A percentile compares a stretch with the other conserved stretches of the same genome.
phyloP scores from a whole-genome alignment of 2,888 invertebrate species.

The Fragum sueziense region DNA sequence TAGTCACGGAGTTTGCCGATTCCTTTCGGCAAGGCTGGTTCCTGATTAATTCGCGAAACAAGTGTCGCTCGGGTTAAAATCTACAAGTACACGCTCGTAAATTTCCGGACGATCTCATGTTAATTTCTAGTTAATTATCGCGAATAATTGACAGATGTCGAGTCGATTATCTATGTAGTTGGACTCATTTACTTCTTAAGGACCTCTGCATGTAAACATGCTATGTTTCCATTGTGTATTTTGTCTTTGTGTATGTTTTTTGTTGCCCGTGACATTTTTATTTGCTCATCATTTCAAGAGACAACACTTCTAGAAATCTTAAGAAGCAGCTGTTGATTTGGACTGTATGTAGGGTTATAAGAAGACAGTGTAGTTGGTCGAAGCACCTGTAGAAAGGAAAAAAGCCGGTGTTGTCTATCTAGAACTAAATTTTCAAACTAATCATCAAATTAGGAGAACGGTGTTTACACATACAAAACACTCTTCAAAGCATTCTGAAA shows the following conservation, averaged over 20 bases:
- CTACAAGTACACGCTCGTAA: conserved; percentile 24
- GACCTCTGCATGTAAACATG: conserved; percentile 2
- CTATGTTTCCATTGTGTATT: neutral
- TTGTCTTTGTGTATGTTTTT: neutral
- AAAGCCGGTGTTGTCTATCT: too few species aligned
- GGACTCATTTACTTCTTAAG: conserved; percentile 8
- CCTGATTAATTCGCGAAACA: conserved; percentile 1
- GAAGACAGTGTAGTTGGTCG: too few species aligned
- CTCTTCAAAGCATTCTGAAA: too few species aligned
- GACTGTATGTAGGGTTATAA: too few species aligned
- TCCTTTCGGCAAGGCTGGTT: conserved; percentile 25
- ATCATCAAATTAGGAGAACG: too few species aligned
- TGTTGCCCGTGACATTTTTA: neutral
- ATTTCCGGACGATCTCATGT: conserved; percentile 23
- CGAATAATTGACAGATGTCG: conserved; percentile 17
- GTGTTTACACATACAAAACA: too few species aligned
- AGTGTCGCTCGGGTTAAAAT: conserved; percentile 18
- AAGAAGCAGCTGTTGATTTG: neutral
- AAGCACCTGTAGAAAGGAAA: too few species aligned
- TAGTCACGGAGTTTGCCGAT: conserved; percentile 23
- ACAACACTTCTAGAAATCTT: neutral
- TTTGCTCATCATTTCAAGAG: neutral
- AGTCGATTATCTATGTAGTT: neutral
- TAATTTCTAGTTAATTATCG: conserved; percentile 23
- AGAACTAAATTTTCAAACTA: too few species aligned